Evolutionary conservation across 92 coral and sea anemone genomes (phyloP).

Genomic region (Metridium senile): DNA sequence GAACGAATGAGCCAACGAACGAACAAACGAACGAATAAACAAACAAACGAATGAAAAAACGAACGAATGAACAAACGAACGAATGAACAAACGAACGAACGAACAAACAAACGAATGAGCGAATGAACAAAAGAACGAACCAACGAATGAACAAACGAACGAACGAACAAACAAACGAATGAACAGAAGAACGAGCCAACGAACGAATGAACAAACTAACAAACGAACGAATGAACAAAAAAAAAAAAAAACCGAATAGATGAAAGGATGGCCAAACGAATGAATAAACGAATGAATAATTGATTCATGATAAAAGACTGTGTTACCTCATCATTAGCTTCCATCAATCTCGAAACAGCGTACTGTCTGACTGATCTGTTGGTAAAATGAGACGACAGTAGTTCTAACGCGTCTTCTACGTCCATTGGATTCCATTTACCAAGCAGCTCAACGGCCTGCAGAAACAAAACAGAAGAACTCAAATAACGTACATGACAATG

Average conservation of each 20-base stretch:
- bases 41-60: not conserved
- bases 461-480: not conserved
- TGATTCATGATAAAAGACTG: not conserved
- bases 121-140: too few relatives aligned
- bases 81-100: not conserved
- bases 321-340: constrained; percentile 94
- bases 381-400: constrained; percentile 89
- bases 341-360: constrained; percentile 93
- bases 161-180: too few relatives aligned
- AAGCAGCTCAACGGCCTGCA: constrained; percentile 89
- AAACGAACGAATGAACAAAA: not conserved
- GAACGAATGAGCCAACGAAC: not conserved
- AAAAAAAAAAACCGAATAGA: not conserved
- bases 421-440: constrained; percentile 98
- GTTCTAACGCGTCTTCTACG: constrained; percentile 96
- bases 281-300: not conserved
- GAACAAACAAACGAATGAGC: too few relatives aligned
- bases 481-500: too few relatives aligned
- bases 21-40: too few relatives aligned
- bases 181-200: too few relatives aligned
- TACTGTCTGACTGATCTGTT: constrained; percentile 94
- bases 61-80: not conserved
- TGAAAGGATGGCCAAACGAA: not conserved
- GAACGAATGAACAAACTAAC: not conserved
- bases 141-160: too few relatives aligned